Base-by-base conservation (phyloP, 2,797 vertebrate species). In the Choloepus didactylus region DNA sequence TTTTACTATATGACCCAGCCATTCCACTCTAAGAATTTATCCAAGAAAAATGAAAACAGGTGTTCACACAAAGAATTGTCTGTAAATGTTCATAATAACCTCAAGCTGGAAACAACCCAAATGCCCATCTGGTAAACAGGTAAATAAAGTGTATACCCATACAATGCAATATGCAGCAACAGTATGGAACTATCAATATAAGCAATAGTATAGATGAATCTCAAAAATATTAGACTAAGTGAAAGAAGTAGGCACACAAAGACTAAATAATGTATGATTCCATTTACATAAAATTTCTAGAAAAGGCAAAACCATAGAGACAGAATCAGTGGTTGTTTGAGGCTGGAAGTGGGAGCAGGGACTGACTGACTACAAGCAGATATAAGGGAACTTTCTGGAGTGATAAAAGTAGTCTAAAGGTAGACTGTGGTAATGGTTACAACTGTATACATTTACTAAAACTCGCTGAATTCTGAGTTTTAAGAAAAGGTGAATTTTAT, bases 11-110 rank as follows among this genome's bases (percentile, higher is more conserved):
- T 29, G 35, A 95, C 7, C 21, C 41, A 62, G 38, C 49, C 91
- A 89, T 38, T 81, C 62, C 67, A 81, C 31, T 69, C 25, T 60
- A 85, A 38, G 38, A 91, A 82, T 89, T 27, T 44, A 77, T 21
- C 70, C 29, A 93, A 83, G 31, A 38, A 49, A 87, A 94, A 94
- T 81, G n/a, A 95, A 96, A 96, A 60, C 51, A 86, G 15, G 46
- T 41, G 46, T n/a, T 19, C 0, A 84, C 10, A 38, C 49, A 77
- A 93, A 91, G 18, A 80, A 10, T 38, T 70, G 80, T 3, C 85
- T 38, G 35, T 11, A 94, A 77, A 93, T 73, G 77, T 44, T 95
- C n/a, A 54, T 82, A 93, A 86, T 18, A 56, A 31, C 21, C 25
- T 56, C 51, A 94, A 93, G 69, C 16, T 46, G 38, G 49, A 77